Base-by-base conservation (phyloP, 2,113 vertebrate genomes). In the Leptodactylus fuscus region DNA sequence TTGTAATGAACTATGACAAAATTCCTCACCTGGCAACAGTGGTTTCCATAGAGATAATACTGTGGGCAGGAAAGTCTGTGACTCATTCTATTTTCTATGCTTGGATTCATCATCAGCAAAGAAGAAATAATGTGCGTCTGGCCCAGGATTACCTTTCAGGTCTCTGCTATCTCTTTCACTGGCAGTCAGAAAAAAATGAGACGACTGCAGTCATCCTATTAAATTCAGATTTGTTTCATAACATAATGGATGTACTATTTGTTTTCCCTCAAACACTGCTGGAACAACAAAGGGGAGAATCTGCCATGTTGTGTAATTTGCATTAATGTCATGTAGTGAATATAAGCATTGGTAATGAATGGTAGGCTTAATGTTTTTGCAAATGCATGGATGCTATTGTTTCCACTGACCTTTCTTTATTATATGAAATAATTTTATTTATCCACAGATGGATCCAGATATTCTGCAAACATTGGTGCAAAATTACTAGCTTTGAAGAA, bases 31-130 rank as follows among this genome's bases (percentile, higher is more conserved):
- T 90, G 85, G 87, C 76, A 91, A 86, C 38, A 36, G 1, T 41
- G 7, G 85, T 91, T 92, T 67, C 88, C 88, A 89, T 82, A 34
- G 88, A 46, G 88, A 90, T 62, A 82, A 84, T 69, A 81, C 1
- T 62, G 24, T 81, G 67, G 83, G 87, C 77, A 88, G 81, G 53
- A 87, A 88, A 70, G 86, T 69, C 69, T 5, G 0, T 90, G 87
- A 92, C 90, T 92, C 88, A 89, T 83, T 81, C 32, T 41, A 78
- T 89, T 91, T 93, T 91, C 88, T 88, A 81, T 87, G 86, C 87
- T 88, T 62, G 20, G 74, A 38, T 91, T 92, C 83, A 80, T 86
- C 79, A 71, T 82, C 48, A 89, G 41, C 36, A 82, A 81, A 86
- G 48, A 87, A 88, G 78, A 86, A 83, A 83, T 78, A 82, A 76